Percentiles rank a stretch among this genome's conserved stretches.
Conservation (phyloP, 92 coral and sea anemone genomes). For the Parazoanthus swiftii region DNA sequence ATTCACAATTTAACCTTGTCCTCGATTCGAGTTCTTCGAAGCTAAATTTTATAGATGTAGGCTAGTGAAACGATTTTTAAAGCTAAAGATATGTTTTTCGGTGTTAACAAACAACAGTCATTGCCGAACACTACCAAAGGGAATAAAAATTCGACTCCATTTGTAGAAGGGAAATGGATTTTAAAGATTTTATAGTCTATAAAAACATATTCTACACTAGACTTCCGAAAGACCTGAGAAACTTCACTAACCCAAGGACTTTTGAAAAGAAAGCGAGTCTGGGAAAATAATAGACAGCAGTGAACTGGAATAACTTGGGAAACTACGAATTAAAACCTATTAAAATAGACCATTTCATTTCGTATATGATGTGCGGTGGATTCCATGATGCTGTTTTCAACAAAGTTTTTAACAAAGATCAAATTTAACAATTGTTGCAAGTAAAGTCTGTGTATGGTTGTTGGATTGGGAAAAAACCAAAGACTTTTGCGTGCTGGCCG, state of each 20-base stretch:
- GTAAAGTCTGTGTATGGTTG: background rate
- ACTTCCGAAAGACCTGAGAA: background rate
- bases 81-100: background rate
- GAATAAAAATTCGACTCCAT: background rate
- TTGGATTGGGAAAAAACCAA: background rate
- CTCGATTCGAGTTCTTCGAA: background rate
- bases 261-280: too few species aligned
- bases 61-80: background rate
- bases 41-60: background rate
- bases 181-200: background rate
- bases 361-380: background rate
- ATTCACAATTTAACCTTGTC: background rate
- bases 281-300: background rate
- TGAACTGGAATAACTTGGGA: background rate
- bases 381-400: background rate
- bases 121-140: background rate
- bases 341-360: background rate
- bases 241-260: background rate
- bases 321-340: conserved; percentile 2
- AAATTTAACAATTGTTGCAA: conserved; percentile 7
- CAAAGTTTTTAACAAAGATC: background rate
- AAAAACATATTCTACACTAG: background rate
- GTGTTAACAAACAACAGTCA: background rate
- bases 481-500: conserved; percentile 18
- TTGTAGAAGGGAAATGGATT: background rate